Evolutionary conservation across 2,888 invertebrate genomes (phyloP).

Genomic region (Drepanosiphum platanoidis): DNA sequence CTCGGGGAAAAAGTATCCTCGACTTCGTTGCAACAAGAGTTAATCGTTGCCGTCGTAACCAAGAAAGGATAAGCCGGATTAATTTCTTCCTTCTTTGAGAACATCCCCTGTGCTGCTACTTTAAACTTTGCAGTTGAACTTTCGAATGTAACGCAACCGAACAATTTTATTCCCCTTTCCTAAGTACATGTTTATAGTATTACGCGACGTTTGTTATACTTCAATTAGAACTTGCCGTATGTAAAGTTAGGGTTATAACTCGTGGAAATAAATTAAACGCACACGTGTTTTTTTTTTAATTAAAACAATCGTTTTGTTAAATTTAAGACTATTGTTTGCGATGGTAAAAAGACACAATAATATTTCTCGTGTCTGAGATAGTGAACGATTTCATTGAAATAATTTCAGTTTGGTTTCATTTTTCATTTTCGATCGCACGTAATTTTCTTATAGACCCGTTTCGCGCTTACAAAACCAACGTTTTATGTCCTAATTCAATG

Average conservation of each 20-base stretch:
- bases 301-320: not conserved
- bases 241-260: not conserved
- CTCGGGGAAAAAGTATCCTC: not conserved
- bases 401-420: too few relatives aligned
- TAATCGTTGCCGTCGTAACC: not conserved
- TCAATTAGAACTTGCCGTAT: not conserved
- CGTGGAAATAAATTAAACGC: conserved; percentile 3
- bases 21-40: conserved; percentile 18
- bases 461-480: too few relatives aligned
- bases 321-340: too few relatives aligned
- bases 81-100: not conserved
- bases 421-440: too few relatives aligned
- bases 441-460: too few relatives aligned
- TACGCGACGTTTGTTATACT: not conserved
- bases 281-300: not conserved
- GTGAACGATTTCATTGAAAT: too few relatives aligned
- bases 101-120: conserved; percentile 21
- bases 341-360: too few relatives aligned
- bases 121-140: conserved; percentile 12
- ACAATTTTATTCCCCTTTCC: conserved; percentile 5
- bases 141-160: conserved; percentile 19
- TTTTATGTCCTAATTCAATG: too few relatives aligned
- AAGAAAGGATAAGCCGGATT: conserved; percentile 1
- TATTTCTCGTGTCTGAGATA: too few relatives aligned
- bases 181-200: not conserved